phyloP scores from a whole-genome alignment of 2,888 invertebrate genomes.

The Ganaspis brasiliensis region DNA sequence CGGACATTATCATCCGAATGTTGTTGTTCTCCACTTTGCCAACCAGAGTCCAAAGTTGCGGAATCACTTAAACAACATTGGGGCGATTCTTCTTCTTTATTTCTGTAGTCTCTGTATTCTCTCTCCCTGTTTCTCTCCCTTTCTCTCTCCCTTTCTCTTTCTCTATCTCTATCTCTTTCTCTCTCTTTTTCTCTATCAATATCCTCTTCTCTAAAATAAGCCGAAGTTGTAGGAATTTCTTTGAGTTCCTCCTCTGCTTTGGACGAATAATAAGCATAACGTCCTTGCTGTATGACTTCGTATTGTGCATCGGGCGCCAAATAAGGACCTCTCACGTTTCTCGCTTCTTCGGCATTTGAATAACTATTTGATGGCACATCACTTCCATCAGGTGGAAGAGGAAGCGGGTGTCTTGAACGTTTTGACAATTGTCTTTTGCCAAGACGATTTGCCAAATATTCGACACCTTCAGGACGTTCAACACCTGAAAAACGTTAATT shows the following conservation, averaged over 20 bases:
- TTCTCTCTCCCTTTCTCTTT: slow-evolving; percentile 64
- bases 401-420: slow-evolving; percentile 82
- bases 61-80: slow-evolving; percentile 84
- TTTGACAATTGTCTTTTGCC: slow-evolving; percentile 84
- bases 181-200: slow-evolving; percentile 64
- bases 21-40: slow-evolving; percentile 84
- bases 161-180: slow-evolving; percentile 53
- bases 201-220: slow-evolving; percentile 46
- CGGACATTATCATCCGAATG: slow-evolving; percentile 74
- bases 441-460: slow-evolving; percentile 83
- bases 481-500: slow-evolving; percentile 57
- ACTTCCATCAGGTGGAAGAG: slow-evolving; percentile 65
- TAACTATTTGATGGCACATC: slow-evolving; percentile 72
- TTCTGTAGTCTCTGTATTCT: slow-evolving; percentile 82
- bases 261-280: slow-evolving; percentile 73
- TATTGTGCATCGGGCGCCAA: slow-evolving; percentile 85
- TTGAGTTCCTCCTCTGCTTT: slow-evolving; percentile 69
- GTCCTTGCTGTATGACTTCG: slow-evolving; percentile 82
- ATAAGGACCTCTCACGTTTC: slow-evolving; percentile 79
- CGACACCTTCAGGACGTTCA: slow-evolving; percentile 81
- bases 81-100: slow-evolving; percentile 73
- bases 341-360: slow-evolving; percentile 70
- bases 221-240: slow-evolving; percentile 47
- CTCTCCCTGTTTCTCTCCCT: slow-evolving; percentile 73
- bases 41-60: slow-evolving; percentile 86